Evolutionary conservation across 1,140 invertebrate species (phyloP).

Genomic region (Hyphantria cunea): DNA sequence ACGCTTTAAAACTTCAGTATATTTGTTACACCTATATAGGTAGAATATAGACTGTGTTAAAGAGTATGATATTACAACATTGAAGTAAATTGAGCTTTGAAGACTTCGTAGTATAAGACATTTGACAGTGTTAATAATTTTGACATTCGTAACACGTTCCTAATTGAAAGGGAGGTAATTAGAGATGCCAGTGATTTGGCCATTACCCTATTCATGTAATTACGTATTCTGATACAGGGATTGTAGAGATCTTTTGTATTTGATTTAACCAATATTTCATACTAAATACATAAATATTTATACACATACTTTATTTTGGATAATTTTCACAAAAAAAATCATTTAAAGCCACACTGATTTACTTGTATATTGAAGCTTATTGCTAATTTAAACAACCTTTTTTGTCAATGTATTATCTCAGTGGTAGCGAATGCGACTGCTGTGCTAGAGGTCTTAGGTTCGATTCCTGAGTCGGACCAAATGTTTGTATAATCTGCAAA

Average conservation of each 20-base stretch:
- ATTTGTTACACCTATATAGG: background rate
- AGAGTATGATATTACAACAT: conserved; percentile 20
- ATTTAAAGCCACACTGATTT: too few relatives aligned
- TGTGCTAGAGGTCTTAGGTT: too few relatives aligned
- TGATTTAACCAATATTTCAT: conserved; percentile 4
- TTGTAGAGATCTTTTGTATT: conserved; percentile 12
- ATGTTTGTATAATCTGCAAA: too few relatives aligned
- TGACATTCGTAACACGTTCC: conserved; percentile 43
- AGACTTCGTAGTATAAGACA: conserved; percentile 25
- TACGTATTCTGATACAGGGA: conserved; percentile 23
- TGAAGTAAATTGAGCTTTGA: conserved; percentile 29
- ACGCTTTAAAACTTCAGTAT: conserved; percentile 1
- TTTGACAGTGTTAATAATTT: conserved; percentile 37
- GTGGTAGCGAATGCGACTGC: too few relatives aligned
- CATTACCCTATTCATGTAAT: conserved; percentile 16
- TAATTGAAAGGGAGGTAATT: conserved; percentile 41
- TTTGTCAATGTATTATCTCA: too few relatives aligned
- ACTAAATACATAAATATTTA: too few relatives aligned
- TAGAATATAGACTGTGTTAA: conserved; percentile 5
- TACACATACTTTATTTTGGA: background rate
- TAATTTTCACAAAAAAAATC: background rate
- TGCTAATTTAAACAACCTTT: too few relatives aligned
- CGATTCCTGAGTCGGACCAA: too few relatives aligned
- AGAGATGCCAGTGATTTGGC: conserved; percentile 21
- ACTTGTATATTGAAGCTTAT: too few relatives aligned